Conservation (phyloP, 2,797 vertebrate genomes). For the Muscicapa striata region DNA sequence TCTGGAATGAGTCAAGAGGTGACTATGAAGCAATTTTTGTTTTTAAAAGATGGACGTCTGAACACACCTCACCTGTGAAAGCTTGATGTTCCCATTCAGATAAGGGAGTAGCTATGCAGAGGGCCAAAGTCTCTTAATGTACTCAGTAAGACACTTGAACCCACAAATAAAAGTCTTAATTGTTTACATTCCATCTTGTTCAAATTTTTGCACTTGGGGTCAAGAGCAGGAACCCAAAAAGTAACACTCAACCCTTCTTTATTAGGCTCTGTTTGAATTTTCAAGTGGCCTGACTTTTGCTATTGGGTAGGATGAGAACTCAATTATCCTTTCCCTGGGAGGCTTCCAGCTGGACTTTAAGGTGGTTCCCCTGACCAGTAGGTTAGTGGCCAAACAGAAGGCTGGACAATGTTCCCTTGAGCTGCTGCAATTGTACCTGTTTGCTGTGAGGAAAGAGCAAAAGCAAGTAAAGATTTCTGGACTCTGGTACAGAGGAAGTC, state of each 20-base stretch:
- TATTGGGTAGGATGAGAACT: neutral
- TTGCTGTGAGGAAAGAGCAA: neutral
- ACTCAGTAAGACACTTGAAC: neutral
- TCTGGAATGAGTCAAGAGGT: neutral
- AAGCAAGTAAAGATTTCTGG: neutral
- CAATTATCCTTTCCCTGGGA: neutral
- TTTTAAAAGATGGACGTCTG: neutral
- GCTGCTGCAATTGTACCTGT: neutral
- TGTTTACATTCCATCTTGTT: slow-evolving; percentile 13
- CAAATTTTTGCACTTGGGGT: neutral
- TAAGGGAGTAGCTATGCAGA: neutral
- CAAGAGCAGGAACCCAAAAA: neutral
- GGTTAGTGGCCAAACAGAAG: neutral
- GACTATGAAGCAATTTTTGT: neutral
- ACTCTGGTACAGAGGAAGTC: neutral
- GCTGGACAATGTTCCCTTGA: neutral
- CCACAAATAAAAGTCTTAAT: neutral
- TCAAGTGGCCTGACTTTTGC: neutral
- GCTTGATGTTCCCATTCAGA: neutral
- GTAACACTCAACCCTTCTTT: neutral
- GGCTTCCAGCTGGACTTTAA: neutral
- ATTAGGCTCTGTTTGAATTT: neutral
- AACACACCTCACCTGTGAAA: neutral
- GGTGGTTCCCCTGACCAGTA: neutral
- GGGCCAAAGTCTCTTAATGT: neutral